phyloP scores from a whole-genome alignment of 2,797 vertebrate species.

The Melanotaenia boesemani region DNA sequence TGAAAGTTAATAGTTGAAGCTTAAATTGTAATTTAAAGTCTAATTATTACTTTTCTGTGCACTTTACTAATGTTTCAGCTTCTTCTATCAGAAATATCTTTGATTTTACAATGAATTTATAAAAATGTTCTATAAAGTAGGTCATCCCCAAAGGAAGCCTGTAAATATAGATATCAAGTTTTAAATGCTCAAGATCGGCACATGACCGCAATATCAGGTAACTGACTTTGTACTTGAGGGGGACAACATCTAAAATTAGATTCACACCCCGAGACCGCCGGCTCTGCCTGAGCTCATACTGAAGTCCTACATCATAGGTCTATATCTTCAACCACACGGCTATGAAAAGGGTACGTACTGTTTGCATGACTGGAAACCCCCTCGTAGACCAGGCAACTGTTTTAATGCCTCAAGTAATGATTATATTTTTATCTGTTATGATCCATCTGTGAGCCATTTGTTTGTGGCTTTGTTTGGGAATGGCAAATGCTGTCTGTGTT shows the following conservation, averaged over 20 bases:
- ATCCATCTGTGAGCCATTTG: slow-evolving; percentile 18
- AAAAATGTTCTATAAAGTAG: slow-evolving; percentile 47
- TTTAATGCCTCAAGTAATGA: slow-evolving; percentile 43
- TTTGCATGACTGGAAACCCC: slow-evolving; percentile 67
- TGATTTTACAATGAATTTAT: background rate
- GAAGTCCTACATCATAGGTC: slow-evolving; percentile 72
- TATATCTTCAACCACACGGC: slow-evolving; percentile 66
- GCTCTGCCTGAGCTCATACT: slow-evolving; percentile 70
- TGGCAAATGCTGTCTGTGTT: slow-evolving; percentile 24
- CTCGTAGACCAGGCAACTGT: slow-evolving; percentile 24
- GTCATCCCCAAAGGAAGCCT: slow-evolving; percentile 47
- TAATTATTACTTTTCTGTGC: background rate
- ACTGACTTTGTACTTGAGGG: slow-evolving; percentile 81
- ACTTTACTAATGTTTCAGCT: background rate
- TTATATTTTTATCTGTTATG: slow-evolving; percentile 28
- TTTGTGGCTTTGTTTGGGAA: slow-evolving; percentile 23
- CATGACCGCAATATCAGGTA: slow-evolving; percentile 83
- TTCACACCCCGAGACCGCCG: slow-evolving; percentile 69
- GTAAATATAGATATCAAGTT: slow-evolving; percentile 77
- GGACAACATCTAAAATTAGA: slow-evolving; percentile 83
- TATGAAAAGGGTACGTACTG: slow-evolving; percentile 80
- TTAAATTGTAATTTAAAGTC: background rate
- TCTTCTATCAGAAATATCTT: background rate
- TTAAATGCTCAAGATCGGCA: slow-evolving; percentile 74
- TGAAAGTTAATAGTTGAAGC: background rate